Evolutionary conservation across 92 coral and sea anemone genomes (phyloP), one percentile per base, ranked within the genome.

Genomic region (Actinernus sp.): DNA sequence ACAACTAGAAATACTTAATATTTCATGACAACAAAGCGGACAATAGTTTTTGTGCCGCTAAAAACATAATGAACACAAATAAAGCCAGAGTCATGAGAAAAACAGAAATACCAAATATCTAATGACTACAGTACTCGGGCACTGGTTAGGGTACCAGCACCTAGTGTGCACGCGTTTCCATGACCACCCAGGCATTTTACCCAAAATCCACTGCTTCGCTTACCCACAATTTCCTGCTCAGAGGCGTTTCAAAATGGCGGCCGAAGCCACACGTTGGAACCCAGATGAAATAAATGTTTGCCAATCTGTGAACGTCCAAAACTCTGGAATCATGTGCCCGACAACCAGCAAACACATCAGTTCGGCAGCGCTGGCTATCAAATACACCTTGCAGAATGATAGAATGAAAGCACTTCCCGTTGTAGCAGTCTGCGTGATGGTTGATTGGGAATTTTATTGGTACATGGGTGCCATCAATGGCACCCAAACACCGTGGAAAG

Each of bases 291-390:
- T 50, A 71, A 57, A 73, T 61, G 20, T 19, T 73, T 57, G 26
- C 74, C 74, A 48, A 71, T 63, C 73, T 55, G 31, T 0, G 85
- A 68, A 22, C 69, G 68, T 30, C 68, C 48, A 63, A 61, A 28
- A 71, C 80, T 45, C 76, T 55, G n/a, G 81, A 34, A 72, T 81
- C 81, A 63, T 74, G 78, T 57, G 83, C 88, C 43, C 78, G 83
- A 82, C 82, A 73, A 31, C 88, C 81, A 64, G 88, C 76, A 72
- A 72, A 81, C 26, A 81, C 76, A 33, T 81, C 88, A 37, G 88
- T 73, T 57, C 73, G 49, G 56, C 78, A 55, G 55, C 77, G 74
- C 54, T 58, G 57, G 43, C 83, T 82, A 76, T 74, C 73, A 51
- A 82, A 82, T 28, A 82, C 88, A 74, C 49, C 88, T 65, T 82